Evolutionary conservation across 2,888 invertebrate genomes (phyloP), one percentile per base, ranked within the genome.

Genomic region (Amphipyra berbera): DNA sequence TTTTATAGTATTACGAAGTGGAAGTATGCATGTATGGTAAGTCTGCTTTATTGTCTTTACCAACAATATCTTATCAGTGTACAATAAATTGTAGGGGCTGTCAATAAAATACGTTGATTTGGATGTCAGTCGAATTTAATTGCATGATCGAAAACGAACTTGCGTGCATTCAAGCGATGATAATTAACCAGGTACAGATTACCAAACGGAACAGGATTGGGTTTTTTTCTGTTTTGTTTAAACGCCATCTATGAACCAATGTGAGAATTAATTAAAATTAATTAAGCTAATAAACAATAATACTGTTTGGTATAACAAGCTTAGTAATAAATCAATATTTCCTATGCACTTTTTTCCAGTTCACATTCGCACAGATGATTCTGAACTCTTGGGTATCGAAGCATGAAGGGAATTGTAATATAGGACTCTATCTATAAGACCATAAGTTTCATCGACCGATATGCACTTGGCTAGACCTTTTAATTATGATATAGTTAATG

Each of bases 101-200:
- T 38, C 54, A 45, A 64, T 70, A 62, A 65, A 72, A 73, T 67
- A 30, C 47, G 63, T 40, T 48, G 52, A 72, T 61, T 71, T 61
- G 56, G 54, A 56, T 74, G 65, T 76, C 76, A 76, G 62, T 60
- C 45, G 41, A 64, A 50, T 73, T 55, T 77, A 76, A 81, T 80
- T 77, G 78, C 75, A 69, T 54, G 78, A 75, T 77, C 49, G 77
- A 70, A 76, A 81, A 76, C 71, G 62, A 75, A 70, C 73, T 80
- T 62, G 79, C 44, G 67, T 60, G 68, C 71, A 73, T 55, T 75
- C 56, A 56, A 76, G 63, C 79, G 79, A 40, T 71, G 47, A 72
- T 73, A 76, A 76, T 76, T 68, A 62, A 52, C 62, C 58, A 50
- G 50, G 54, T 46, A 50, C 49, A 59, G 46, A 65, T 60, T 68